phyloP scores from a whole-genome alignment of 2,113 vertebrate species.

The Microcebus jonahi region DNA sequence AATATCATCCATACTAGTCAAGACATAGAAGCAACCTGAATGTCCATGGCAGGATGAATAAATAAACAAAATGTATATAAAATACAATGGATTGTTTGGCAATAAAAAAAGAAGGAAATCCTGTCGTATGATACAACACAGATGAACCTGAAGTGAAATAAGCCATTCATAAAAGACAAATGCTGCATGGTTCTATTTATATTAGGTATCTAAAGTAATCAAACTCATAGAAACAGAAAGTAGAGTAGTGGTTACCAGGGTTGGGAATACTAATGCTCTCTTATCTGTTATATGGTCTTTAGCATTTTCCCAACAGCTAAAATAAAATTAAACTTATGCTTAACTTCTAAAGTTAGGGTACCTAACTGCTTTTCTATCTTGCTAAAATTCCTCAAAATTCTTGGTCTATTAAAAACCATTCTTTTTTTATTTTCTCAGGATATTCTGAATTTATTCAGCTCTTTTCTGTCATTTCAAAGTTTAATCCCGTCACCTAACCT shows the following conservation, averaged over 20 bases:
- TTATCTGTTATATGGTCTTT: not conserved
- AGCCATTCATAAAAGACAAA: not conserved
- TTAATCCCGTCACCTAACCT: not conserved
- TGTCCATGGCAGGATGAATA: not conserved
- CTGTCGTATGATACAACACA: not conserved
- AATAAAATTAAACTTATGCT: not conserved
- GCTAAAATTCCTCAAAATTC: constrained; percentile 30
- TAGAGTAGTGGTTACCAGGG: not conserved
- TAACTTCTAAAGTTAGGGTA: constrained; percentile 40
- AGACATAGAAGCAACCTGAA: not conserved
- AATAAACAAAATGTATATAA: not conserved
- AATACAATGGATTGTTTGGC: not conserved
- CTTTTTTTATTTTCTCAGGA: not conserved
- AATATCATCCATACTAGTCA: not conserved
- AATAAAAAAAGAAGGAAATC: not conserved
- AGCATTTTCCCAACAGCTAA: not conserved
- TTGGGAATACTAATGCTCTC: not conserved
- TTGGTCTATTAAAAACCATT: not conserved
- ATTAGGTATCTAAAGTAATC: not conserved
- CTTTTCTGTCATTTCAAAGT: not conserved
- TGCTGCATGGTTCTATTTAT: not conserved
- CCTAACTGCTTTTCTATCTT: not conserved
- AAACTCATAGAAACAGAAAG: constrained; percentile 1
- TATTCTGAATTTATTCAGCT: constrained; percentile 9
- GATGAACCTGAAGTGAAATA: not conserved